phyloP scores from a whole-genome alignment of 2,797 vertebrate species.

The Alcedo quadribrachys region DNA sequence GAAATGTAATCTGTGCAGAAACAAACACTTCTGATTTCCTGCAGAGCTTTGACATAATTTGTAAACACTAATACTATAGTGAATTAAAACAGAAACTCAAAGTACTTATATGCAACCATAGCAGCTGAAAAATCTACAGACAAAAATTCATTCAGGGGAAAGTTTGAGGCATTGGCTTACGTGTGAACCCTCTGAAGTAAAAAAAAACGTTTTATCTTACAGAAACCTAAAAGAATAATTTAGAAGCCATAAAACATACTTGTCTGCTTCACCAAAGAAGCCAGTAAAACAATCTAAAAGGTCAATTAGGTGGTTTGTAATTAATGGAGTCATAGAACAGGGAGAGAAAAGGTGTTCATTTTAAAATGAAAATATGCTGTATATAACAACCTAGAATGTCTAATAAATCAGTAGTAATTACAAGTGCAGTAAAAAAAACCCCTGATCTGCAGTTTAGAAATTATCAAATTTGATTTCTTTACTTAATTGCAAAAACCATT shows the following conservation, averaged over 20 bases:
- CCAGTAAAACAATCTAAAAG: neutral
- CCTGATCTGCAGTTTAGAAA: neutral
- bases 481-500: neutral
- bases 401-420: neutral
- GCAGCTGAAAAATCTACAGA: conserved; percentile 70
- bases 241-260: neutral
- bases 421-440: neutral
- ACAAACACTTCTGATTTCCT: conserved; percentile 32
- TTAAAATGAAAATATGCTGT: neutral
- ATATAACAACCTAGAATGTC: neutral
- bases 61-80: conserved; percentile 70
- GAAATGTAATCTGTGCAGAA: conserved; percentile 70
- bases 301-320: conserved; percentile 21
- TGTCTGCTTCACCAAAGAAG: neutral
- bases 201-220: neutral
- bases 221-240: conserved; percentile 59
- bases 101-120: conserved; percentile 58
- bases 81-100: conserved; percentile 72
- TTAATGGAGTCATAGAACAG: neutral
- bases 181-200: conserved; percentile 16
- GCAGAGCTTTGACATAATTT: conserved; percentile 44
- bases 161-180: conserved; percentile 54
- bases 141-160: conserved; percentile 55
- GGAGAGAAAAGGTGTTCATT: neutral
- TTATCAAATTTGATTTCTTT: neutral